Conservation (phyloP, 2,113 vertebrate genomes). For the Promerops cafer region DNA sequence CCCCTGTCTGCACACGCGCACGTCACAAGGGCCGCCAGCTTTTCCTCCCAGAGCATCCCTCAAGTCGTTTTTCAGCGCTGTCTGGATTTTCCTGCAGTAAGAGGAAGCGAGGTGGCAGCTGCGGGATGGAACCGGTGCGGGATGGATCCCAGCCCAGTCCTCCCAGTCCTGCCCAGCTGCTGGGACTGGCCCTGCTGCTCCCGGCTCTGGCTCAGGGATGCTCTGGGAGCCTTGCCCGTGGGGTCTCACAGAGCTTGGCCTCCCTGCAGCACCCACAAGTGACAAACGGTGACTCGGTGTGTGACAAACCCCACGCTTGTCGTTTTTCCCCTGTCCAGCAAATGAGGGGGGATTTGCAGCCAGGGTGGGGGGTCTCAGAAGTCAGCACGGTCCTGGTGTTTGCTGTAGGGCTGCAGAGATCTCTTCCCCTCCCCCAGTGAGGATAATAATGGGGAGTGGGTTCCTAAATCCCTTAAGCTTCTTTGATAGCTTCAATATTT, state of each 20-base stretch:
- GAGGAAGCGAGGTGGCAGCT: background rate
- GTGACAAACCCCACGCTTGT: rapidly evolving
- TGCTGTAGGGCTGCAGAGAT: background rate
- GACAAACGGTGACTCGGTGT: background rate
- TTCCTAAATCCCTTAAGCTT: conserved; percentile 53
- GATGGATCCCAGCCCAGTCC: background rate
- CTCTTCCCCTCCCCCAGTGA: background rate
- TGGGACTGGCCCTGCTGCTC: background rate
- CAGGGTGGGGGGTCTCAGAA: rapidly evolving
- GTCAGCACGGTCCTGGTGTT: background rate
- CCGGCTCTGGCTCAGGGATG: rapidly evolving
- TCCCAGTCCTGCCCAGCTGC: background rate
- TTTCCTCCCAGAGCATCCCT: background rate
- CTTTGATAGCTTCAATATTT: conserved; percentile 57
- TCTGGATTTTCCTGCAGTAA: background rate
- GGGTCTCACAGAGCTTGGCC: background rate
- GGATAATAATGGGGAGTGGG: conserved; percentile 47
- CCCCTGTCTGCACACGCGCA: background rate
- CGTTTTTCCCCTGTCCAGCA: rapidly evolving
- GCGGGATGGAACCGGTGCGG: rapidly evolving
- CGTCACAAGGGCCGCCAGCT: background rate
- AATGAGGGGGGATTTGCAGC: no score
- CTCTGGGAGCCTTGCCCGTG: rapidly evolving
- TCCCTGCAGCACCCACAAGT: background rate
- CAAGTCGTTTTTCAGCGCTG: background rate